Evolutionary conservation across 2,113 vertebrate genomes (phyloP), one percentile per base, ranked within the genome.

Genomic region (Embiotoca jacksoni): DNA sequence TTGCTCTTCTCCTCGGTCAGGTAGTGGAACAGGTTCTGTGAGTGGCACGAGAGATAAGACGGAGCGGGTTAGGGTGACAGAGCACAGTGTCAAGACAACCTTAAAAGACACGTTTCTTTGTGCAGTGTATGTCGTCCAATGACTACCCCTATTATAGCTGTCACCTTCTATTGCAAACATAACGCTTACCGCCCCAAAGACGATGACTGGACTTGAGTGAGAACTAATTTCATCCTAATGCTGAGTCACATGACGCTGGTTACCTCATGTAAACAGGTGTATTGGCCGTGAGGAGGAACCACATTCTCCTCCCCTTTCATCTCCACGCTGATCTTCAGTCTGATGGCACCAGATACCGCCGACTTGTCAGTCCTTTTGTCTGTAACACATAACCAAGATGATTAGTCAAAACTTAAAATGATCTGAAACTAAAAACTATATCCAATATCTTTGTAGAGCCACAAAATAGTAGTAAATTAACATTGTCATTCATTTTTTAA

Each of bases 181-280:
- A 8, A 73, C 65, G 11, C 30, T 49, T 41, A 31, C 33, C 35
- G 62, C 30, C 35, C 9, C 32, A 50, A 58, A 30, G 9, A 41
- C 0, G 31, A 56, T 49, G 37, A 55, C 23, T 23, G 35, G 41
- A 49, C 16, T 16, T 44, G 8, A 41, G 15, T 35, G 59, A 37
- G 2, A 65, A 46, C 13, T 3, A 1, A 37, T 56, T 37, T 58
- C 8, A 44, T 2, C 23, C 14, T n/a, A n/a, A 47, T n/a, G 30
- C 0, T 36, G 35, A 55, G 37, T 75, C 35, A 35, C 31, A 58
- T 47, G 2, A 58, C 39, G 5, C 23, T n/a, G 72, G 66, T 82
- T 92, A 99, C 98, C 97, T 99, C 98, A 31, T 99, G 98, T 67
- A 99, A 94, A 93, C 97, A 99, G n/a, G 98, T 99, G 71, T 99